Conservation (phyloP, 2,797 vertebrate genomes). For the Sebastolobus alascanus region DNA sequence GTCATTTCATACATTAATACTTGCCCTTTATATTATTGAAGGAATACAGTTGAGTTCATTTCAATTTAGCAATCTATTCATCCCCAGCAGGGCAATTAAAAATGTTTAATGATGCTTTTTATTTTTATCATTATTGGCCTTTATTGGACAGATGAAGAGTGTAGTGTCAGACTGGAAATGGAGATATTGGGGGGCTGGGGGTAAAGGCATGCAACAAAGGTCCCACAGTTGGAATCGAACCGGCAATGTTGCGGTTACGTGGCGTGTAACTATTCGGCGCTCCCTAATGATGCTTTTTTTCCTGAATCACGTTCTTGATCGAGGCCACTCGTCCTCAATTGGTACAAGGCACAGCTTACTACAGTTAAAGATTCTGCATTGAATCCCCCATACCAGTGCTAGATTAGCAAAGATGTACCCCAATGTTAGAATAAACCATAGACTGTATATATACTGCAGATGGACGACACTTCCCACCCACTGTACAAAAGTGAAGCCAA, state of each 20-base stretch:
- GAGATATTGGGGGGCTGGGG: too few relatives aligned
- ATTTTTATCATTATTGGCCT: background rate
- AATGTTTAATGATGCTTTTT: conserved; percentile 7
- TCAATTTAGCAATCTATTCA: conserved; percentile 20
- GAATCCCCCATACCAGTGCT: background rate
- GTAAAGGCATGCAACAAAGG: too few relatives aligned
- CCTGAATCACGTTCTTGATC: too few relatives aligned
- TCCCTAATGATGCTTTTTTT: too few relatives aligned
- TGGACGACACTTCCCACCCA: background rate
- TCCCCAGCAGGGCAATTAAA: conserved; percentile 22
- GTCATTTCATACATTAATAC: conserved; percentile 23
- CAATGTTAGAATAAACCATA: background rate
- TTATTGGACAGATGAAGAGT: background rate
- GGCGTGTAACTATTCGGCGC: background rate
- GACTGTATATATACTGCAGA: background rate
- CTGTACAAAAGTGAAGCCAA: background rate
- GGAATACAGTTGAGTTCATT: conserved; percentile 1
- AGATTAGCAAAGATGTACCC: background rate
- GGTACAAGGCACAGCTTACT: background rate
- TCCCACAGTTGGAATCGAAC: too few relatives aligned
- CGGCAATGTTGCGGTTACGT: background rate
- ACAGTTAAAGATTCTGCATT: background rate
- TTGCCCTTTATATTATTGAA: conserved; percentile 18
- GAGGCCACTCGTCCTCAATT: too few relatives aligned
- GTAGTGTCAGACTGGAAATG: background rate